Evolutionary conservation across 1,140 invertebrate species (phyloP).

Genomic region (Brachionus koreanus): DNA sequence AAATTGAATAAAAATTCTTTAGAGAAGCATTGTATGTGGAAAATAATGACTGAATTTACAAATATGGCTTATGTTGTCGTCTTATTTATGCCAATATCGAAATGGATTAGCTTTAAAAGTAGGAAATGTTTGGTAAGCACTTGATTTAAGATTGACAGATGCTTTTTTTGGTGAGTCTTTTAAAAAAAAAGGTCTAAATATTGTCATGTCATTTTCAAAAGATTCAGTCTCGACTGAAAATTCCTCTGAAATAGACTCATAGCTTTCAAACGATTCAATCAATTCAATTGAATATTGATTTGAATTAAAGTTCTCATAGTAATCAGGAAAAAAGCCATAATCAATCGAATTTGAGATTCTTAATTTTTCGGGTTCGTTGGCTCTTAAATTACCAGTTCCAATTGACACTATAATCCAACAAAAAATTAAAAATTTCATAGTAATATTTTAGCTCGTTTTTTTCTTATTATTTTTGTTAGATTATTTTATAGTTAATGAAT

Average conservation of each 20-base stretch:
- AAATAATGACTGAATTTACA: background rate
- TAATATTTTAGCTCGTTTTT: background rate
- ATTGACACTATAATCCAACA: background rate
- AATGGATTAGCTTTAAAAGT: background rate
- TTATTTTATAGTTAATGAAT: background rate
- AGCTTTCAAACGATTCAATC: background rate
- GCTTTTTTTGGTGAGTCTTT: background rate
- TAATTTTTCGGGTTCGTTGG: background rate
- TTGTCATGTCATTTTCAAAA: background rate
- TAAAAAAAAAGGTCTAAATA: background rate
- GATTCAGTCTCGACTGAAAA: background rate
- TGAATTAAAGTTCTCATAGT: background rate
- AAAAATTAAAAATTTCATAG: background rate
- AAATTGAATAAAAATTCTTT: background rate
- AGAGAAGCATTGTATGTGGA: background rate
- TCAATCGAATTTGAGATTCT: background rate
- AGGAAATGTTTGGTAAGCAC: background rate
- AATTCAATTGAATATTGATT: background rate
- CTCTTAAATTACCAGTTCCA: background rate
- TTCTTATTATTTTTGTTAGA: background rate
- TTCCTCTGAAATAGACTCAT: background rate
- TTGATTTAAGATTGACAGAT: background rate
- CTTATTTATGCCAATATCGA: background rate
- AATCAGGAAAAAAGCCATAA: background rate
- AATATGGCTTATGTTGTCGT: background rate